Evolutionary conservation across 2,113 vertebrate species (phyloP), one percentile per base, ranked within the genome.

Genomic region (Cynoglossus semilaevis): DNA sequence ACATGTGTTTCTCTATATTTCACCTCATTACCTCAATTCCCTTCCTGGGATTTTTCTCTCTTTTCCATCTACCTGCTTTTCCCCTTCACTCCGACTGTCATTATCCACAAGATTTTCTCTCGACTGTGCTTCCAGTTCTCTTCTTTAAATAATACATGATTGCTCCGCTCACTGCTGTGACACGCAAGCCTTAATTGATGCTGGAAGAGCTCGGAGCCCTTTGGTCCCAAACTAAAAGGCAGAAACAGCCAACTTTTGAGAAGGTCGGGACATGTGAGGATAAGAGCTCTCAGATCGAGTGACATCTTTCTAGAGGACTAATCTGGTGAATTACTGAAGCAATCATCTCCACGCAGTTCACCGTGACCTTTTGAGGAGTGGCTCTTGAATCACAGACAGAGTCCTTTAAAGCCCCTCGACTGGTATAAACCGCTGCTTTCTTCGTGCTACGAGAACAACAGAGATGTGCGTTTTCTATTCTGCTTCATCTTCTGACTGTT

Each of bases 81-180:
- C 38, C 11, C 38, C 59, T 45, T 48, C n/a, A 40, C 56, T 72
- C 51, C 22, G 36, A 58, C 42, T 43, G 37, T 15, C 49, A 68
- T 74, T 63, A 8, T 65, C 63, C 37, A 58, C 13, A 0, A 40
- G 45, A 51, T 59, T 67, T 57, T 36, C 38, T 64, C 64, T 59
- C 51, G 19, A 38, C 65, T 22, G 44, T 1, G 15, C 46, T 74
- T 63, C 35, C 51, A 9, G 56, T 51, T 57, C 51, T 2, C 51
- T 64, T 76, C 55, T 58, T 72, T 70, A 56, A 83, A 77, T 76
- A 80, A 69, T 61, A 60, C 38, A 82, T 71, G 67, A 82, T 76
- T 78, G 52, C 49, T 73, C 58, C 76, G 58, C 65, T 83, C 80
- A 65, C 48, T 57, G 74, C 70, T 15, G 15, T 69, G 38, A 70